Evolutionary conservation across 1,140 invertebrate species (phyloP).

Genomic region (Diuraphis noxia): DNA sequence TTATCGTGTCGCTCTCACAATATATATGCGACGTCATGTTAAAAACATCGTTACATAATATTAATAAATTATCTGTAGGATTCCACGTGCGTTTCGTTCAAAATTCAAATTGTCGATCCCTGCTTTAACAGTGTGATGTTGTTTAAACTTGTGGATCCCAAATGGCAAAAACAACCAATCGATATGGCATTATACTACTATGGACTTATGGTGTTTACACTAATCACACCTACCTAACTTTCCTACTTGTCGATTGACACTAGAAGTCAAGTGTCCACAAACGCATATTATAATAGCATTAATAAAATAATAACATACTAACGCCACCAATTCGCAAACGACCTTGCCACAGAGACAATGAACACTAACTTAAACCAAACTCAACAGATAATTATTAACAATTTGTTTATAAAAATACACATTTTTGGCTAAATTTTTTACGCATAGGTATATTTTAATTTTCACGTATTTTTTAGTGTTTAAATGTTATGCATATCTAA

Average conservation of each 20-base stretch:
- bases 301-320: too few species aligned
- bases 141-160: neutral
- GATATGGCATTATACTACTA: neutral
- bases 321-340: too few species aligned
- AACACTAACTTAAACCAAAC: neutral
- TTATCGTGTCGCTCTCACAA: neutral
- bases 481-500: too few species aligned
- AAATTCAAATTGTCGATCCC: neutral
- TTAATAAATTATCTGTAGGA: neutral
- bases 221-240: too few species aligned
- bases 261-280: neutral
- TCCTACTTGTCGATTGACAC: neutral
- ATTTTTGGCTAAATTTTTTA: too few species aligned
- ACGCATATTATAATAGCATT: neutral
- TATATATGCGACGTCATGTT: neutral
- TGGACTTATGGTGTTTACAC: too few species aligned
- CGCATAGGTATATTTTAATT: too few species aligned
- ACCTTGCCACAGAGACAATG: neutral
- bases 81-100: neutral
- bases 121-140: neutral
- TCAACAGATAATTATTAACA: neutral
- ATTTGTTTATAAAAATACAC: too few species aligned
- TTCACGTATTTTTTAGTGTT: too few species aligned
- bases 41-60: neutral
- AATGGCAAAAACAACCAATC: neutral